phyloP scores from a whole-genome alignment of 2,888 invertebrate species.

The Eristalinus aeneus region DNA sequence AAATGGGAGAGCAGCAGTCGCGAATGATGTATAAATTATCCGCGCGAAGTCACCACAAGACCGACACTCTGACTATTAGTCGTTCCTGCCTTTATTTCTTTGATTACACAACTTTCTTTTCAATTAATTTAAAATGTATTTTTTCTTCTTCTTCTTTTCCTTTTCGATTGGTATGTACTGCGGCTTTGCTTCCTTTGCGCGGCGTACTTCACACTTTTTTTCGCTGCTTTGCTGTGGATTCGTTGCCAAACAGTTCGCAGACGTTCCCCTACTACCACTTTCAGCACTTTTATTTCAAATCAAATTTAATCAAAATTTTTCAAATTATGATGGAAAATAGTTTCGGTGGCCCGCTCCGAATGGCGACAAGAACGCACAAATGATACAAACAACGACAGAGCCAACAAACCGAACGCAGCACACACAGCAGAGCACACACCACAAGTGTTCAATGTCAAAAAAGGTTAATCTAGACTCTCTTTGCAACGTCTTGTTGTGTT shows the following conservation, averaged over 20 bases:
- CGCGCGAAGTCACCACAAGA: conserved; percentile 65
- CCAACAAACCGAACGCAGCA: conserved; percentile 11
- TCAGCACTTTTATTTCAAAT: conserved; percentile 6
- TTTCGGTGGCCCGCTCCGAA: background rate
- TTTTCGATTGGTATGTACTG: conserved; percentile 11
- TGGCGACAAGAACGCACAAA: conserved; percentile 13
- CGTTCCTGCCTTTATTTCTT: conserved; percentile 65
- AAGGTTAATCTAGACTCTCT: conserved; percentile 77
- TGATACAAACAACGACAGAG: background rate
- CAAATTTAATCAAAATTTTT: conserved; percentile 14
- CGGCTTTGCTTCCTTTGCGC: conserved; percentile 15
- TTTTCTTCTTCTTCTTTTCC: conserved; percentile 39
- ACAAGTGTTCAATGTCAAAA: conserved; percentile 79
- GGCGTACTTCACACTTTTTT: conserved; percentile 16
- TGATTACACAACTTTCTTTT: conserved; percentile 76
- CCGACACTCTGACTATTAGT: conserved; percentile 12
- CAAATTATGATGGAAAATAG: background rate
- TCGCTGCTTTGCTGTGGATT: conserved; percentile 41
- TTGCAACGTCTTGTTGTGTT: conserved; percentile 41
- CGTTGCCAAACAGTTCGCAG: background rate
- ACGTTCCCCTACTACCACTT: background rate
- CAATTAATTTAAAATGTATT: conserved; percentile 40
- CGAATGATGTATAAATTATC: conserved; percentile 17
- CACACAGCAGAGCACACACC: conserved; percentile 26
- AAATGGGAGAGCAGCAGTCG: conserved; percentile 27